Percentiles rank a stretch among this genome's conserved stretches.
phyloP scores from a whole-genome alignment of 2,113 vertebrate genomes.

The Ursus arctos region DNA sequence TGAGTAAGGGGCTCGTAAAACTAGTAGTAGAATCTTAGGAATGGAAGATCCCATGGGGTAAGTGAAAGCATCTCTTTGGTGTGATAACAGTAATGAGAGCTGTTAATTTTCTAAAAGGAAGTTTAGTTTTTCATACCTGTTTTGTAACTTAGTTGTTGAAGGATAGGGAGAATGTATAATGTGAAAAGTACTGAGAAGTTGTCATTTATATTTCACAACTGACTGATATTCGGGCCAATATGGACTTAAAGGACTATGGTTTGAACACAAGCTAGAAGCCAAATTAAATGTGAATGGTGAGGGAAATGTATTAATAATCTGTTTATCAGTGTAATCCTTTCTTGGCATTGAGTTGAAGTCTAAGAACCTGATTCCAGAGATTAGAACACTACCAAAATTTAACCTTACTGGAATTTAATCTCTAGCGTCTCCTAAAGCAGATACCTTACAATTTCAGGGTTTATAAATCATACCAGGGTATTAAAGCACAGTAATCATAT shows the following conservation, averaged over 20 bases:
- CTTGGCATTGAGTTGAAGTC: slow-evolving; percentile 67
- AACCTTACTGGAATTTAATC: slow-evolving; percentile 69
- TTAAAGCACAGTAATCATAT: slow-evolving; percentile 81
- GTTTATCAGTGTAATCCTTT: slow-evolving; percentile 76
- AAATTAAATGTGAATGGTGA: slow-evolving; percentile 67
- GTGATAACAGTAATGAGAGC: background rate
- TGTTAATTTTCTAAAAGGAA: slow-evolving; percentile 30
- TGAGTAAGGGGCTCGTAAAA: background rate
- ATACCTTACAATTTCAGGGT: slow-evolving; percentile 74
- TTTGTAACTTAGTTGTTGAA: slow-evolving; percentile 37
- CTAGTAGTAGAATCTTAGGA: slow-evolving; percentile 7
- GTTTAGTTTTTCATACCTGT: background rate
- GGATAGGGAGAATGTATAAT: background rate
- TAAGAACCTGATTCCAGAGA: slow-evolving; percentile 49
- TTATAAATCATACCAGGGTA: slow-evolving; percentile 83
- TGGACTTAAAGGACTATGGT: slow-evolving; percentile 58
- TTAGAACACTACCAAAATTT: slow-evolving; percentile 70
- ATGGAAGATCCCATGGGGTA: slow-evolving; percentile 40
- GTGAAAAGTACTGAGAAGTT: slow-evolving; percentile 1
- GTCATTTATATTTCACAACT: slow-evolving; percentile 9
- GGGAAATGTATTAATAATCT: slow-evolving; percentile 66
- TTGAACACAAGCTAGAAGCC: slow-evolving; percentile 58
- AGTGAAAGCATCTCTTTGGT: slow-evolving; percentile 56
- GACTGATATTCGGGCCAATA: slow-evolving; percentile 81
- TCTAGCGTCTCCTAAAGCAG: slow-evolving; percentile 62